Base-by-base conservation (phyloP, 2,113 vertebrate genomes). In the Martes martes region DNA sequence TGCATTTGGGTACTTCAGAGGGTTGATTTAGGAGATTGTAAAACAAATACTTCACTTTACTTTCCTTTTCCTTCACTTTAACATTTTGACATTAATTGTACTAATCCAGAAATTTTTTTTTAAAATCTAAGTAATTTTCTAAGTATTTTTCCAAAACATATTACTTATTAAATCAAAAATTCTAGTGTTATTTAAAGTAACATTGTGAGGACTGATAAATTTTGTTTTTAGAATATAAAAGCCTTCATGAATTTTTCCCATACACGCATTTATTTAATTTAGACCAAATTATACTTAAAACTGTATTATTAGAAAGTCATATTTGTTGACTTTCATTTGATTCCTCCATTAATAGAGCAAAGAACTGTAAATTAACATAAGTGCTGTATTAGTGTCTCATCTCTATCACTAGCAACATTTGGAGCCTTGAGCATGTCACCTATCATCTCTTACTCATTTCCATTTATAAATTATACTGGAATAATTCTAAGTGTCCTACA, bases 1-100 rank as follows among this genome's bases (percentile, higher is more conserved):
- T 97, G 73, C 28, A 95, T 98, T 96, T 95, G 13, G 3, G 2
- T 96, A 42, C 4, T n/a, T 98, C 31, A 95, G 33, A 74, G 3
- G 2, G 0, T 42, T 96, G 65, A 76, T 33, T 26, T 94, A 19
- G 11, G 10, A 96, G 13, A 18, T 1, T 96, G 95, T 92, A 47
- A 97, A 71, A 84, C 19, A 76, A 87, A 52, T 69, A 13, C 18
- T 79, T 6, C 85, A 94, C 94, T 97, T 97, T 94, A 85, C 5
- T 4, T 94, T 85, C 5, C 67, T 94, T 89, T 89, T 33, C 7
- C 1, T 96, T 94, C 61, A 33, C n/a, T 80, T 94, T 89, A 76
- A 7, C 28, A 65, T 89, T 47, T 95, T 81, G 76, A 97, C 76
- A 61, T 93, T 55, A 86, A 79, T 65, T 36, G 1, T 59, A 86